A percentile compares a stretch with the other conserved stretches of the same genome.
phyloP scores from a whole-genome alignment of 2,888 invertebrate species.

The Reticulitermes lucifugus region DNA sequence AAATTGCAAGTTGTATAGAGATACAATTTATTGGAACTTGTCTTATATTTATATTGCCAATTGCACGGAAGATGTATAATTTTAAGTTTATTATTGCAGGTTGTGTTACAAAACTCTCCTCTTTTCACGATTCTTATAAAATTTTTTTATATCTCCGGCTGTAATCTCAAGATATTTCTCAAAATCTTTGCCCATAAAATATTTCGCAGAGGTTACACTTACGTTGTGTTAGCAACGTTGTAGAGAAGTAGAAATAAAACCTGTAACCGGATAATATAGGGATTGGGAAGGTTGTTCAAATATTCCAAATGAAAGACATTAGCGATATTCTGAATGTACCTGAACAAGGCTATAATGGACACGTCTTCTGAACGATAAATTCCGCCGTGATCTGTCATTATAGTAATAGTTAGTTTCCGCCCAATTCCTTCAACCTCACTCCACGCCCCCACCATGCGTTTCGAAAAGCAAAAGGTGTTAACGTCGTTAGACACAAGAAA shows the following conservation, averaged over 20 bases:
- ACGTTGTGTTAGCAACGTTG: background rate
- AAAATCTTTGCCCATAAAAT: background rate
- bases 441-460: background rate
- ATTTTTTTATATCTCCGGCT: background rate
- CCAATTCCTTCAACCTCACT: too few species aligned
- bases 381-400: slow-evolving; percentile 9
- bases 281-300: background rate
- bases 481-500: background rate
- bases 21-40: too few species aligned
- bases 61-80: too few species aligned
- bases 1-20: too few species aligned
- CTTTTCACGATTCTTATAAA: background rate
- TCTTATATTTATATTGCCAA: too few species aligned
- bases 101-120: background rate
- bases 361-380: background rate
- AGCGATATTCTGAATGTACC: slow-evolving; percentile 1
- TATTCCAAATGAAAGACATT: background rate
- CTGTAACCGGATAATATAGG: background rate
- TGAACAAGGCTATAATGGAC: background rate
- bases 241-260: background rate
- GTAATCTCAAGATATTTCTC: background rate
- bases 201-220: background rate
- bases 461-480: slow-evolving; percentile 17
- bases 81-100: too few species aligned
- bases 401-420: background rate